These are phyloP conservation scores for Momotus momota DNA, from an alignment of 2,797 vertebrate species.

Conservation along the genomic window DNA sequence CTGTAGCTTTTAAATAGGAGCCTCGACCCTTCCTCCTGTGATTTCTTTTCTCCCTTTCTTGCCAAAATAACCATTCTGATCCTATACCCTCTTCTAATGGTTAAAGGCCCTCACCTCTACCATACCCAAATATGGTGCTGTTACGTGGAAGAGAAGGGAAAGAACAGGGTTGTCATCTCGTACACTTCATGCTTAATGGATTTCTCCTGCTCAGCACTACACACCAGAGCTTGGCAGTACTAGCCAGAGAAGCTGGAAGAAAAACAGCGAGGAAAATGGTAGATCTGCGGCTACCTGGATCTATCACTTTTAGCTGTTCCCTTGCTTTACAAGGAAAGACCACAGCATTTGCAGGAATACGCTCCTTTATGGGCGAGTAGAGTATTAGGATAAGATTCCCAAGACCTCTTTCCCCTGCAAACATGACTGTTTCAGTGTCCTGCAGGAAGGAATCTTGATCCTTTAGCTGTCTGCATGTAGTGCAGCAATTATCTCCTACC, in stretches of 20 bases:
- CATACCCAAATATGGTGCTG: not conserved
- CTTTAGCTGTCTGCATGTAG: not conserved
- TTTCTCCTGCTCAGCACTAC: not conserved
- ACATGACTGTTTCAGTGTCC: rapidly evolving
- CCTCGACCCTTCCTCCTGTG: not conserved
- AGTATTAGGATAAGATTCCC: not conserved
- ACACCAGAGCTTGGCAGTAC: not conserved
- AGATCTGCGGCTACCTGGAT: not conserved
- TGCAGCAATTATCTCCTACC: not conserved
- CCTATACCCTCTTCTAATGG: too few species aligned
- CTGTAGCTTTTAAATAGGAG: not conserved
- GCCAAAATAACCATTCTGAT: not conserved
- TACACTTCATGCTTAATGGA: not conserved
- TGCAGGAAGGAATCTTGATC: not conserved
- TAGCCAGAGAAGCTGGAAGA: not conserved
- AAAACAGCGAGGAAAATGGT: not conserved
- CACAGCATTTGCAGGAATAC: not conserved
- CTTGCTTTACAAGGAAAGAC: not conserved
- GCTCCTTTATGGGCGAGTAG: rapidly evolving
- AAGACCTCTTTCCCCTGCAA: not conserved
- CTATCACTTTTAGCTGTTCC: not conserved
- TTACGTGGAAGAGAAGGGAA: not conserved
- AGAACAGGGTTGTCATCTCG: not conserved
- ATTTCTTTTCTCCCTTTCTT: not conserved
- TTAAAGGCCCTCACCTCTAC: not conserved